Evolutionary conservation across 2,797 vertebrate genomes (phyloP).

Genomic region (Sebastes matsubarae): DNA sequence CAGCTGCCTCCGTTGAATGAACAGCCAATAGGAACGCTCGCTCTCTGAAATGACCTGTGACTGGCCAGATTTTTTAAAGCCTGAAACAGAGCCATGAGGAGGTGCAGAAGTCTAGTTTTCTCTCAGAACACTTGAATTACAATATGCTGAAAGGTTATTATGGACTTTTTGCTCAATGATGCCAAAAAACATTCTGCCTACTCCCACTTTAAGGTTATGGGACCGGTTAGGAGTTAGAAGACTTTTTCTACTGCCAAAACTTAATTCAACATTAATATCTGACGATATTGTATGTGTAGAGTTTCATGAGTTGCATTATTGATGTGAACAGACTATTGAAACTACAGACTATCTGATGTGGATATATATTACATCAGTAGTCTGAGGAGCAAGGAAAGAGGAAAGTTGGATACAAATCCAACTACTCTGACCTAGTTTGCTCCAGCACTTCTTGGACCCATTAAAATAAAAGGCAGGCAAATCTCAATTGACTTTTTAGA

Average conservation of each 20-base stretch:
- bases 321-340: not conserved
- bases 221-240: not conserved
- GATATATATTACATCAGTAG: not conserved
- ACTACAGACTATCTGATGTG: not conserved
- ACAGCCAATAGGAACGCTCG: too few relatives aligned
- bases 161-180: fast-evolving
- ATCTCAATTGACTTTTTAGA: not conserved
- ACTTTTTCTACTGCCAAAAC: not conserved
- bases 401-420: not conserved
- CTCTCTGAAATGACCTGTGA: too few relatives aligned
- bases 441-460: not conserved
- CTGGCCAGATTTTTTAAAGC: too few relatives aligned
- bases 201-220: not conserved
- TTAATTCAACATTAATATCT: not conserved
- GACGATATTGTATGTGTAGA: not conserved
- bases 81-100: too few relatives aligned
- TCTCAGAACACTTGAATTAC: too few relatives aligned
- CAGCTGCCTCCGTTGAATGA: too few relatives aligned
- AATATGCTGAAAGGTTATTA: too few relatives aligned
- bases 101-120: too few relatives aligned
- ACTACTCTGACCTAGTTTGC: not conserved
- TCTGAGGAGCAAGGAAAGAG: not conserved
- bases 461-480: not conserved
- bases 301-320: not conserved
- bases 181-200: too few relatives aligned